phyloP scores from a whole-genome alignment of 2,113 vertebrate species.

The Seriola dumerili region DNA sequence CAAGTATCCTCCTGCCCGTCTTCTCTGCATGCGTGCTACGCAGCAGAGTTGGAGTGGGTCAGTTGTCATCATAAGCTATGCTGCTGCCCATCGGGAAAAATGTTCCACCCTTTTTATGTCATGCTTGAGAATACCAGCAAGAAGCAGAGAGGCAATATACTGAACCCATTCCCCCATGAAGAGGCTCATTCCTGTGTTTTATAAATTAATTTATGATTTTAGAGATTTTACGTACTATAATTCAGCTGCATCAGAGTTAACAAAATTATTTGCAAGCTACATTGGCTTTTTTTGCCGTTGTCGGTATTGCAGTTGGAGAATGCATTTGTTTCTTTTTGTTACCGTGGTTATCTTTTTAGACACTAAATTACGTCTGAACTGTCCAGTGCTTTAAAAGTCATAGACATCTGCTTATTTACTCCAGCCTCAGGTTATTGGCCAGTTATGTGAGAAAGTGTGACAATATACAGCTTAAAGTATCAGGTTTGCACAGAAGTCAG shows the following conservation, averaged over 20 bases:
- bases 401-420: constrained; percentile 2
- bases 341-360: constrained; percentile 24
- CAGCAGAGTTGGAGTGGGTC: constrained; percentile 31
- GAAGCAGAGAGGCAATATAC: constrained; percentile 36
- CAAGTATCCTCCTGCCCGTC: constrained; percentile 30
- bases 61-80: constrained; percentile 59
- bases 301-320: constrained; percentile 1
- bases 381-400: constrained; percentile 30
- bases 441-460: constrained; percentile 18
- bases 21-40: constrained; percentile 16
- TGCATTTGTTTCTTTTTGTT: constrained; percentile 9
- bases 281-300: not conserved
- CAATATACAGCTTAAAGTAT: not conserved
- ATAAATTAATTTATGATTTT: constrained; percentile 72
- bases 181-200: constrained; percentile 68
- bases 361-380: not conserved
- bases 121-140: constrained; percentile 35
- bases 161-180: constrained; percentile 40
- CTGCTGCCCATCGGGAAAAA: constrained; percentile 45
- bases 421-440: constrained; percentile 22
- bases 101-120: constrained; percentile 20
- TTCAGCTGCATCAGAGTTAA: not conserved
- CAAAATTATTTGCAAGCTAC: not conserved
- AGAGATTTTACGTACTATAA: constrained; percentile 50
- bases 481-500: constrained; percentile 31